Base-by-base conservation (phyloP, 2,113 vertebrate genomes). In the Maccullochella peelii region DNA sequence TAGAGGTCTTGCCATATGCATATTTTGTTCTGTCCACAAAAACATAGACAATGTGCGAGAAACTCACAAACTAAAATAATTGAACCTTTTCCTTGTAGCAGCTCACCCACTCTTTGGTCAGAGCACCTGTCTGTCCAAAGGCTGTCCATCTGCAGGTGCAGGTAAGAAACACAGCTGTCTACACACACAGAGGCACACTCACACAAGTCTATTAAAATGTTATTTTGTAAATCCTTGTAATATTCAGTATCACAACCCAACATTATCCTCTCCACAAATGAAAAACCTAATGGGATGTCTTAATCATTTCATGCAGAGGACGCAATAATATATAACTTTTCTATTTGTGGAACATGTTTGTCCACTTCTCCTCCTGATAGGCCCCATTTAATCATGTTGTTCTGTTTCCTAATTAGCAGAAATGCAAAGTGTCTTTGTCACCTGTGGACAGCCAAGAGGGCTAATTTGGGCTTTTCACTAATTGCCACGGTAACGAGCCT, bases 401-500 rank as follows among this genome's bases (percentile, higher is more conserved):
- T 93, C 92, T 93, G 88, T 95, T 94, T 94, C 94, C 93, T 95
- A 95, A 95, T 95, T 95, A 95, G 92, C 91, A 93, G 89, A 94
- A 94, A 94, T 94, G 93, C 94, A 92, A 94, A 94, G 93, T 94
- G 93, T 94, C 94, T 94, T 94, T 95, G 94, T 95, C 94, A 95
- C 95, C 95, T 95, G 94, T 95, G 94, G 94, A 95, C 94, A 94
- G 92, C 94, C 90, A 93, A 95, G 95, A 93, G 92, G 93, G 91
- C 94, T 95, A 95, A 96, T 95, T 95, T 95, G 93, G 94, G 92
- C 94, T 92, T 94, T 94, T 94, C 86, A 91, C 94, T 95, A 95
- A 96, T 96, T 96, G 95, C 95, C 93, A 95, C 94, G 91, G 95
- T 95, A 95, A 96, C 95, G 93, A 94, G 94, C 93, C 93, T 94